phyloP scores from a whole-genome alignment of 1,140 invertebrate species.

The Nomia melanderi region DNA sequence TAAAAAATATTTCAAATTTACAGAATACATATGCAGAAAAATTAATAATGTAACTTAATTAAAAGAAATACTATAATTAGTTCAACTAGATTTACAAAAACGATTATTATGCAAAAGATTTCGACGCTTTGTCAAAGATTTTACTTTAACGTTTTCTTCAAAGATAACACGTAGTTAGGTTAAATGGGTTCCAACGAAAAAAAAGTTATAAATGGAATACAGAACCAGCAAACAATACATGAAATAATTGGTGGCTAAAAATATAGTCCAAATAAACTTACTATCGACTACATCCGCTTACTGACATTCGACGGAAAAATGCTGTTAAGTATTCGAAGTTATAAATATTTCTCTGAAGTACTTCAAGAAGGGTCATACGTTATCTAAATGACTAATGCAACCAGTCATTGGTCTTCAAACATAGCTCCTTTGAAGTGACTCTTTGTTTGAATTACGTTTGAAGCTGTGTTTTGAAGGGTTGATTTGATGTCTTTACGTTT shows the following conservation, averaged over 20 bases:
- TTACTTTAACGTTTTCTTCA: too few species aligned
- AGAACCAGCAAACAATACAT: background rate
- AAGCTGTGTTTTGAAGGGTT: constrained; percentile 1
- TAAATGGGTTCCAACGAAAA: too few species aligned
- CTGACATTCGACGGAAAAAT: background rate
- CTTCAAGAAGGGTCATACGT: constrained; percentile 1
- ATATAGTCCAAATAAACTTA: background rate
- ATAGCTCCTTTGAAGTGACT: constrained; percentile 31
- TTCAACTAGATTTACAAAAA: too few species aligned
- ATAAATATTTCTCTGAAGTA: constrained; percentile 17
- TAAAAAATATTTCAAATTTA: too few species aligned
- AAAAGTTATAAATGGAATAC: background rate
- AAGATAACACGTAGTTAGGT: too few species aligned
- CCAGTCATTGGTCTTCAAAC: background rate
- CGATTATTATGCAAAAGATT: too few species aligned
- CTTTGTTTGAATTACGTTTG: constrained; percentile 27
- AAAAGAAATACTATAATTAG: too few species aligned
- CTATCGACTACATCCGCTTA: background rate
- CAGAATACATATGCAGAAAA: too few species aligned
- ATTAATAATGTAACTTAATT: too few species aligned
- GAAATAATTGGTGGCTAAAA: background rate
- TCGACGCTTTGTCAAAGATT: too few species aligned
- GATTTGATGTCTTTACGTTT: constrained; percentile 1
- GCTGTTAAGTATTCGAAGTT: background rate
- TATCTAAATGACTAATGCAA: background rate